Evolutionary conservation across 2,888 invertebrate species (phyloP), one percentile per base, ranked within the genome.

Genomic region (Operophtera brumata): DNA sequence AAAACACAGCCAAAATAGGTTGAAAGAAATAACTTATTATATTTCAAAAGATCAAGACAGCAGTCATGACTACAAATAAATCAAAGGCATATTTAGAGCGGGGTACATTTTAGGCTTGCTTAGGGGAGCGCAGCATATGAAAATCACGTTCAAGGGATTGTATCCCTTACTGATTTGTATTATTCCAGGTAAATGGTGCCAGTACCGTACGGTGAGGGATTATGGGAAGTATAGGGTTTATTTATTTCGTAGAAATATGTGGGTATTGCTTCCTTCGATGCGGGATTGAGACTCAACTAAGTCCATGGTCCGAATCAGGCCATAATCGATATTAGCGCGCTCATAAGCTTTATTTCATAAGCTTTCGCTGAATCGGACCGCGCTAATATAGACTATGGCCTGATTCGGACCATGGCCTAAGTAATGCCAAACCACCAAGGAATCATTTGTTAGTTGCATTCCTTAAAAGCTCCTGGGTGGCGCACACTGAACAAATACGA

Each of bases 91-190:
- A 42, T 43, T 35, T 20, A 14, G 43, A 37, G 43, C 30, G 30
- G 49, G n/a, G 39, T 37, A 26, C 37, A 28, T 20, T 46, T 46
- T 43, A 34, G 37, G 45, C 41, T 55, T 49, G 43, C 55, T 50
- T 47, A 51, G 56, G 56, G 56, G 47, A 44, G 40, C 42, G 26
- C 39, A 8, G 26, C 6, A 47, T 65, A 56, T 49, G 56, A 57
- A 74, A 73, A 77, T 78, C 78, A 77, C 72, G 72, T 73, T 67
- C 53, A 43, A 56, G 59, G 72, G 70, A 74, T 72, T 44, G 48
- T 49, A 51, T 57, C 57, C 56, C 54, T 63, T 64, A 62, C 61
- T 62, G 61, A 62, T 60, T 66, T 59, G 64, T 65, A 67, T 65
- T 66, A 63, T 65, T 60, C 45, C 53, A 59, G 61, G 59, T 55